Conservation (phyloP, 2,888 invertebrate genomes). For the Luperina nickerlii region DNA sequence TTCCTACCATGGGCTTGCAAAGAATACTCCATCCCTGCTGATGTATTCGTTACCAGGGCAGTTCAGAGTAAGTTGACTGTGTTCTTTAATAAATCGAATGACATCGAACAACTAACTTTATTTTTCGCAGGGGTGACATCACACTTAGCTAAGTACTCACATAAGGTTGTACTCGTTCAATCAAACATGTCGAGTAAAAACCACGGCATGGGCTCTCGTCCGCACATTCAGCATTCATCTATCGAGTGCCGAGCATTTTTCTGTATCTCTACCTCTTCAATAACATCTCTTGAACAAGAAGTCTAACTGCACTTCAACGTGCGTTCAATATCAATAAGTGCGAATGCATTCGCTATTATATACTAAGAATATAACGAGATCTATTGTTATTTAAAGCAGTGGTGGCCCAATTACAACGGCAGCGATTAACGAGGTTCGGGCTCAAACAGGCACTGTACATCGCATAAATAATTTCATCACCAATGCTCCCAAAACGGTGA, state of each 20-base stretch:
- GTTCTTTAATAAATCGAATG: not conserved
- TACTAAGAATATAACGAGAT: too few species aligned
- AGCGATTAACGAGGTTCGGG: too few species aligned
- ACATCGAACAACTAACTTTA: not conserved
- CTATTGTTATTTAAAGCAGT: too few species aligned
- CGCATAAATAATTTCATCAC: too few species aligned
- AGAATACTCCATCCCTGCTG: not conserved
- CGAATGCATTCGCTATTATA: too few species aligned
- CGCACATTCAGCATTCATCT: not conserved
- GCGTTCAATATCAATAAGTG: not conserved
- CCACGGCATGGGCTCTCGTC: too few species aligned
- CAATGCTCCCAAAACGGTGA: too few species aligned
- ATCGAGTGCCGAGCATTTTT: not conserved
- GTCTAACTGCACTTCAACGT: not conserved
- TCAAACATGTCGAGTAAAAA: too few species aligned
- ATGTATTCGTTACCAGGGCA: not conserved
- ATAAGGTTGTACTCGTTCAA: too few species aligned
- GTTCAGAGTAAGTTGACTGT: constrained; percentile 9
- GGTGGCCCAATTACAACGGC: too few species aligned
- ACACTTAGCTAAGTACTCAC: not conserved
- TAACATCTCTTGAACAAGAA: not conserved
- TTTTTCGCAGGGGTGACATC: not conserved
- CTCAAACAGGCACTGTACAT: too few species aligned
- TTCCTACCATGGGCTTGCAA: constrained; percentile 45
- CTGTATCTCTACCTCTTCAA: not conserved